These are phyloP conservation scores for Trochalopteron elliotii DNA, from an alignment of 2,113 vertebrate genomes.

Conservation along the genomic window DNA sequence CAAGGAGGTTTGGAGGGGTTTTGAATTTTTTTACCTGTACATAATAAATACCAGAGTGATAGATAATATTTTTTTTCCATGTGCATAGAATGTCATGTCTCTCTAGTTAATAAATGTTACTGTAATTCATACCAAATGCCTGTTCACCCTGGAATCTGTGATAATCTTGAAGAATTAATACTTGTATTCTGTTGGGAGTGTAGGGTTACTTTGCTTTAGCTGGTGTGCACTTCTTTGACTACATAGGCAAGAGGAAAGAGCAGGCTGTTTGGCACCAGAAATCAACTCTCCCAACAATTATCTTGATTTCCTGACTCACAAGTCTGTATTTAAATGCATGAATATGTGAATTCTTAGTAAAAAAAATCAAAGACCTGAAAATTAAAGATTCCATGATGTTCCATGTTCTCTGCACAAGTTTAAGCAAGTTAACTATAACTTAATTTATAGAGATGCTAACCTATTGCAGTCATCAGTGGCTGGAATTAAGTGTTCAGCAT, in stretches of 20 bases:
- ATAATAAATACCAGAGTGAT: neutral
- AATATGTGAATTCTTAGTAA: neutral
- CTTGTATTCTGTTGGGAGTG: neutral
- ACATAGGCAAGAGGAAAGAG: neutral
- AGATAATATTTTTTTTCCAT: neutral
- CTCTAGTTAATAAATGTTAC: neutral
- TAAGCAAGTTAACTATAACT: neutral
- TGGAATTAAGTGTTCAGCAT: neutral
- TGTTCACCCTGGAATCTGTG: neutral
- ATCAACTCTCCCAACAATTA: neutral
- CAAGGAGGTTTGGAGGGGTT: neutral
- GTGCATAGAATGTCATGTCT: neutral
- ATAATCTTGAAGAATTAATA: neutral
- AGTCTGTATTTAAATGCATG: neutral
- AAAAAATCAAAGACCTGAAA: neutral
- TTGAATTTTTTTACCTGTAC: neutral
- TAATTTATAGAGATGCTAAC: neutral
- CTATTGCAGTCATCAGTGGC: neutral
- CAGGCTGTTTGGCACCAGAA: neutral
- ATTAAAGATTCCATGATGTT: neutral
- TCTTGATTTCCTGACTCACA: neutral
- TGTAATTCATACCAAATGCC: neutral
- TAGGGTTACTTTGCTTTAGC: neutral
- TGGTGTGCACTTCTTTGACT: neutral
- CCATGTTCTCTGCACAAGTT: neutral